A percentile compares a stretch with the other conserved stretches of the same genome.
These are phyloP conservation scores for Lasioglossum marginatum DNA, from an alignment of 2,888 invertebrate species.

Conservation along the genomic window DNA sequence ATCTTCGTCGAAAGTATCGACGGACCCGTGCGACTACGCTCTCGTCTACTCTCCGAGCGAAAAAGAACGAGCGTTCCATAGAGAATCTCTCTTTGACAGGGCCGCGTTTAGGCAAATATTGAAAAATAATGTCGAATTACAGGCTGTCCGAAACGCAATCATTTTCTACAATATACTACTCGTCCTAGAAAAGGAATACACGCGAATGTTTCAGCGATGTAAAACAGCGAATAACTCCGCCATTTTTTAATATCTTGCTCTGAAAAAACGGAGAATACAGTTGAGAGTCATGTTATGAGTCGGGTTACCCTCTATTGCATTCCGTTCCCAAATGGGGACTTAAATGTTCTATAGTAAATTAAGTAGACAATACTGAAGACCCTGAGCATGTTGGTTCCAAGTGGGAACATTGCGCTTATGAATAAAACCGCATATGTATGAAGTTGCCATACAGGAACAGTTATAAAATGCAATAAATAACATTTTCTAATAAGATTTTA, in stretches of 20 bases:
- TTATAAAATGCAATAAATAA: too few species aligned
- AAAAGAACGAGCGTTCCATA: background rate
- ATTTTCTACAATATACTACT: background rate
- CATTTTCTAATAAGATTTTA: too few species aligned
- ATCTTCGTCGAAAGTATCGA: constrained; percentile 54
- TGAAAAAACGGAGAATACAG: background rate
- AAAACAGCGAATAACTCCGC: background rate
- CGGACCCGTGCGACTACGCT: background rate
- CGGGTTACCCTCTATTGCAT: too few species aligned
- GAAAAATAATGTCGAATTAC: background rate
- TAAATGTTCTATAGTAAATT: too few species aligned
- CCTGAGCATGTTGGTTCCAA: too few species aligned
- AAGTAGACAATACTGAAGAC: too few species aligned
- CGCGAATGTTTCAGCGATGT: background rate
- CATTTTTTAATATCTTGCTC: background rate
- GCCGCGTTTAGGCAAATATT: background rate
- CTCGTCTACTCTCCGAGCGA: background rate
- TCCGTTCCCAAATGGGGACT: too few species aligned
- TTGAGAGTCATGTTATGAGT: background rate
- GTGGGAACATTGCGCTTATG: too few species aligned
- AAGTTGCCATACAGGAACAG: too few species aligned
- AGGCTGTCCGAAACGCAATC: background rate
- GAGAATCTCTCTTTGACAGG: background rate
- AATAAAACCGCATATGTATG: too few species aligned
- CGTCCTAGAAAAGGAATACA: background rate